Evolutionary conservation across 2,113 vertebrate species (phyloP).

Genomic region (Elephas maximus): DNA sequence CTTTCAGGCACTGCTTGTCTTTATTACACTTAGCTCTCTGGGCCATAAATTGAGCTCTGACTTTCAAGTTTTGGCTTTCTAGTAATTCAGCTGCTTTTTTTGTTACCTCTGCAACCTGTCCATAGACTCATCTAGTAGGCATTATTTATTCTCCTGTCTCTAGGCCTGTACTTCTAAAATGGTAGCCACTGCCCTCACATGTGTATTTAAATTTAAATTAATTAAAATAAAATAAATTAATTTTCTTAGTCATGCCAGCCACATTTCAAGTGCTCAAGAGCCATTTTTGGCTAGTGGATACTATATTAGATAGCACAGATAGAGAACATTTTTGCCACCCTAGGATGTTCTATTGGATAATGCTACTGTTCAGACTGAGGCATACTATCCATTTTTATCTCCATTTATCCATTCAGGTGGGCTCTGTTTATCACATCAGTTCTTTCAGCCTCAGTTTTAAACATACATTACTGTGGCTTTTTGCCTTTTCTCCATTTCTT

Average conservation of each 20-base stretch:
- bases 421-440: neutral
- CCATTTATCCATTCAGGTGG: neutral
- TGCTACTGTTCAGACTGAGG: neutral
- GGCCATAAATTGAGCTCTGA: neutral
- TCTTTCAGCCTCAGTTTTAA: neutral
- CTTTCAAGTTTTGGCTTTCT: neutral
- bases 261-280: neutral
- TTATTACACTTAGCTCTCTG: neutral
- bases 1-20: neutral
- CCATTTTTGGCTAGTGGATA: too few relatives aligned
- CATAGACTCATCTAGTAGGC: neutral
- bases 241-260: neutral
- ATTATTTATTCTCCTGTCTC: neutral
- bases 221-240: neutral
- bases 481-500: neutral
- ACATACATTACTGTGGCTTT: neutral
- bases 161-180: neutral
- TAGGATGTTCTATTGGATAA: neutral
- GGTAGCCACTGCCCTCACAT: neutral
- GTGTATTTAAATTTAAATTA: constrained; percentile 7
- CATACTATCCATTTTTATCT: neutral
- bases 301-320: too few relatives aligned
- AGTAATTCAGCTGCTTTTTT: neutral
- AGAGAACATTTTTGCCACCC: neutral
- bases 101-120: neutral